Base-by-base conservation (phyloP, 37 sponge, comb jelly and placozoan genomes). In the Chondrosia reniformis region DNA sequence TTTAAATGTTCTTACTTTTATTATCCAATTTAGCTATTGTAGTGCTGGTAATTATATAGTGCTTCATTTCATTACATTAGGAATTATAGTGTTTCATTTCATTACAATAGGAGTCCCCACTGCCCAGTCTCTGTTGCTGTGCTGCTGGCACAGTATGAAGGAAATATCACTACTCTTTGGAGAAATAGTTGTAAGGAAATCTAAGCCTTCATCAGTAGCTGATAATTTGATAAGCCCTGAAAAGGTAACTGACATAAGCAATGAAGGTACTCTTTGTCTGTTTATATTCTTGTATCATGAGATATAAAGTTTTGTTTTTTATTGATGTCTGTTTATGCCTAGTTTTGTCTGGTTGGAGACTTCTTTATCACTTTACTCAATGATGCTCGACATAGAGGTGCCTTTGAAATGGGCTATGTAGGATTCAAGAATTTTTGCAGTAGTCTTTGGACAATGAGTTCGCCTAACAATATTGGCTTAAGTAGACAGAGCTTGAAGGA, bases 61-160 rank as follows among this genome's bases (percentile, higher is more conserved):
- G n/a, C n/a, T n/a, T n/a, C n/a, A n/a, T n/a, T n/a, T n/a, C n/a
- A n/a, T n/a, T n/a, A n/a, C n/a, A n/a, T n/a, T n/a, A n/a, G n/a
- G n/a, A n/a, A n/a, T n/a, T n/a, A n/a, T n/a, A n/a, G 15, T 15
- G 52, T 49, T 19, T 15, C 52, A 19, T 49, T 28, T 28, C 27
- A 4, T 6, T 6, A 24, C 58, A 8, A 3, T 44, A 69, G 72
- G 72, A 24, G 24, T 21, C 22, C 42, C 82, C 7, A 83, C 59
- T 63, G 84, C 84, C 8, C 89, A 89, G 83, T 85, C 93, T 52
- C 71, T 93, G 2, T 75, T 93, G 21, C 80, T 93, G 34, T 93
- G 93, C 63, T 94, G 91, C 37, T 94, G 94, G 94, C 90, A 87
- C 52, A 75, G 80, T 2, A 84, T 89, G 91, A 94, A 94, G 64